These are phyloP conservation scores for Crocidura indochinensis DNA, from an alignment of 2,797 vertebrate species.

Conservation along the genomic window DNA sequence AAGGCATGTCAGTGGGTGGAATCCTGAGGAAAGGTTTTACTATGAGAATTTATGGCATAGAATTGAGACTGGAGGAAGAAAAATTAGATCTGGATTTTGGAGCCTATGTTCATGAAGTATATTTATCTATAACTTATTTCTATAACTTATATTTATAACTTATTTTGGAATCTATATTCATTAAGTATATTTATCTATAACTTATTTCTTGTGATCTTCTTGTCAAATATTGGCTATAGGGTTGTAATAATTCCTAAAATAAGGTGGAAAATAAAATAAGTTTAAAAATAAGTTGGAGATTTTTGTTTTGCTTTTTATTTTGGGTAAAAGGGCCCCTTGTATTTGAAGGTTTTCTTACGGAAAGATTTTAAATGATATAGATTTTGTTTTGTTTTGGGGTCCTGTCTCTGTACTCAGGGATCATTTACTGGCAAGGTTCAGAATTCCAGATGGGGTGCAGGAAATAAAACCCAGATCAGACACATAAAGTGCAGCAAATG, in stretches of 20 bases:
- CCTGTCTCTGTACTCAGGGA: too few relatives aligned
- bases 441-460: too few relatives aligned
- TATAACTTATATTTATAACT: neutral
- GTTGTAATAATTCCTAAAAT: conserved; percentile 30
- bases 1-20: neutral
- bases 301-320: neutral
- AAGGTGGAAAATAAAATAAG: conserved; percentile 25
- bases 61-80: neutral
- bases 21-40: neutral
- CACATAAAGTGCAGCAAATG: too few relatives aligned
- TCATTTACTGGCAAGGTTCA: too few relatives aligned
- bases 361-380: neutral
- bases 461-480: too few relatives aligned
- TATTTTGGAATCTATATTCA: neutral
- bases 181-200: neutral
- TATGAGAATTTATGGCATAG: neutral
- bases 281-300: neutral
- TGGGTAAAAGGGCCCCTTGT: neutral
- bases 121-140: neutral
- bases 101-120: neutral
- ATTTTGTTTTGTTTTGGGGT: neutral
- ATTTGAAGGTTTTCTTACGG: conserved; percentile 36
- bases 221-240: neutral
- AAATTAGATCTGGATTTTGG: conserved; percentile 9
- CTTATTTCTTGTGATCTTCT: conserved; percentile 29